Conservation (phyloP, 2,888 invertebrate genomes). For the Blastobasis lacticolella region DNA sequence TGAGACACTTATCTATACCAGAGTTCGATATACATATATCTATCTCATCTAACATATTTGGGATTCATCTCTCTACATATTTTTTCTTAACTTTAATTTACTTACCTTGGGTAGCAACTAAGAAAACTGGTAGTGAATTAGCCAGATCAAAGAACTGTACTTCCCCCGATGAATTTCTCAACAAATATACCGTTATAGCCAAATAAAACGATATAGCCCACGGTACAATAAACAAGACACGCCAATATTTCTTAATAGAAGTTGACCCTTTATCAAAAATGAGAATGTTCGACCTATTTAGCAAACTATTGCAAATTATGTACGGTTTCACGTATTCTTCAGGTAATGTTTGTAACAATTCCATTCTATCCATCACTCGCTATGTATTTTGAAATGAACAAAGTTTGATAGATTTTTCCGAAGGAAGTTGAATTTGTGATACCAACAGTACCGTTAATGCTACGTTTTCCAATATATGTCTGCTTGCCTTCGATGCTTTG, state of each 20-base stretch:
- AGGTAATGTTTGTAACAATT: conserved; percentile 8
- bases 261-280: conserved; percentile 13
- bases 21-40: no score
- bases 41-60: no score
- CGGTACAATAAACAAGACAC: conserved; percentile 12
- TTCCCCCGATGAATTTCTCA: conserved; percentile 14
- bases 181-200: conserved; percentile 16
- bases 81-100: neutral
- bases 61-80: no score
- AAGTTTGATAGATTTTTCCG: no score
- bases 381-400: no score
- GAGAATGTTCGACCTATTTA: conserved; percentile 16
- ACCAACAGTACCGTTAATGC: no score
- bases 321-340: conserved; percentile 21
- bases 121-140: conserved; percentile 21
- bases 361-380: neutral
- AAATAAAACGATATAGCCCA: conserved; percentile 11
- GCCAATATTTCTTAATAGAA: conserved; percentile 11
- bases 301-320: conserved; percentile 15
- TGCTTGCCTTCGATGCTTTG: no score
- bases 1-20: no score
- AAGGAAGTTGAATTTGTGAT: no score
- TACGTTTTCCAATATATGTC: no score
- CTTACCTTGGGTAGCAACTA: conserved; percentile 25
- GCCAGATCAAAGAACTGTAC: conserved; percentile 20